Evolutionary conservation across 1,140 invertebrate genomes (phyloP).

Genomic region (Tetragonula clypearis): DNA sequence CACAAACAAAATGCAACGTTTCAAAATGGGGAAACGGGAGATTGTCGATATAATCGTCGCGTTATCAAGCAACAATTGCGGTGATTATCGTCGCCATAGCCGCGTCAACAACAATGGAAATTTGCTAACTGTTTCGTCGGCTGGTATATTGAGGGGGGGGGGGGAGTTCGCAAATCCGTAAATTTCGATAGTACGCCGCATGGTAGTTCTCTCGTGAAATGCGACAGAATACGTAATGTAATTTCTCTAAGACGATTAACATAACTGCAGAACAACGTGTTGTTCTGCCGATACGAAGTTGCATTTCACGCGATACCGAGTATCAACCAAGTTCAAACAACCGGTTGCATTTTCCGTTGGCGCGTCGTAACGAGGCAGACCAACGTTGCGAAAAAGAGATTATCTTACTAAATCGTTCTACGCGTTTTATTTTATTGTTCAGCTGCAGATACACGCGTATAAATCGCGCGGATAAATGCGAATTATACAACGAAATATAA

Average conservation of each 20-base stretch:
- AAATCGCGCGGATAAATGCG: too few species aligned
- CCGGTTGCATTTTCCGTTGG: too few species aligned
- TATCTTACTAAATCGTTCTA: too few species aligned
- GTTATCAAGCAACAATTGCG: neutral
- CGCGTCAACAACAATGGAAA: slow-evolving; percentile 10
- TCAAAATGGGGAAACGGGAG: neutral
- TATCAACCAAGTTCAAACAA: neutral
- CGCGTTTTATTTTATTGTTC: too few species aligned
- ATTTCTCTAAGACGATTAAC: slow-evolving; percentile 72
- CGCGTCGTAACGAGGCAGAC: neutral
- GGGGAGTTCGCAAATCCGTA: slow-evolving; percentile 3
- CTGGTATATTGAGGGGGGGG: neutral
- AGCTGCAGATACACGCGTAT: too few species aligned
- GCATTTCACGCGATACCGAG: slow-evolving; percentile 9
- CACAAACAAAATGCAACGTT: neutral
- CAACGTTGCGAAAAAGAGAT: too few species aligned
- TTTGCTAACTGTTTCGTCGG: neutral
- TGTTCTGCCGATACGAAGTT: slow-evolving; percentile 21
- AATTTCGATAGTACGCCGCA: slow-evolving; percentile 22
- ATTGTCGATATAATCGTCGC: too few species aligned
- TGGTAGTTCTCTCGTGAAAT: slow-evolving; percentile 56
- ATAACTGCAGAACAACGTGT: slow-evolving; percentile 57
- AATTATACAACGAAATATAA: too few species aligned
- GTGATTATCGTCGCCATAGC: neutral
- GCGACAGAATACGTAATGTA: slow-evolving; percentile 73